Percentiles rank a stretch among this genome's conserved stretches.
These are phyloP conservation scores for Lasioglossum zephyrum DNA, from an alignment of 2,888 invertebrate species.

Conservation along the genomic window DNA sequence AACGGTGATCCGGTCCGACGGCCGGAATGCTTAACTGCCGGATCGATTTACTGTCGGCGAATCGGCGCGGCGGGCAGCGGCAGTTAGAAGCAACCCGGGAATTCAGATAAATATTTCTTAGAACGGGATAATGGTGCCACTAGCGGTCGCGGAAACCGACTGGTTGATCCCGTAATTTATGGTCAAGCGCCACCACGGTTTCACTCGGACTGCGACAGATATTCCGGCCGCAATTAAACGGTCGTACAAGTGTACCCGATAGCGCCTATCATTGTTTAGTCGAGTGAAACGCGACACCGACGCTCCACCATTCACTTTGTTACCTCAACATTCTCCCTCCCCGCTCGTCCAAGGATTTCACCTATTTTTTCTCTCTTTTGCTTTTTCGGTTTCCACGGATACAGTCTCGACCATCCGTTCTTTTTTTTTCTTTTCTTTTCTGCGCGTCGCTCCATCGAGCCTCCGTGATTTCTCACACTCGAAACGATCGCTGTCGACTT, in stretches of 20 bases:
- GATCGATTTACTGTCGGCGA: constrained; percentile 63
- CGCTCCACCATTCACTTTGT: not conserved
- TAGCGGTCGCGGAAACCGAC: constrained; percentile 32
- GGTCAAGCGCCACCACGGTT: constrained; percentile 25
- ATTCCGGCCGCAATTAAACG: constrained; percentile 41
- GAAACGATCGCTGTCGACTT: constrained; percentile 16
- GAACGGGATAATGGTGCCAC: constrained; percentile 43
- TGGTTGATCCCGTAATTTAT: constrained; percentile 53
- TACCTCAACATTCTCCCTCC: not conserved
- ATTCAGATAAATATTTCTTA: constrained; percentile 64
- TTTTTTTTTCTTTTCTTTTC: not conserved
- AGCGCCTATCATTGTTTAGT: not conserved
- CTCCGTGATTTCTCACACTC: constrained; percentile 6
- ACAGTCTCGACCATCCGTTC: not conserved
- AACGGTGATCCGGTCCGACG: constrained; percentile 50
- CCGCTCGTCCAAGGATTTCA: not conserved
- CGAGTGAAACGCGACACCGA: not conserved
- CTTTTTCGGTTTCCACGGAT: not conserved
- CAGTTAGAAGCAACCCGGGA: constrained; percentile 36
- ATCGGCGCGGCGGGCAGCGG: constrained; percentile 35
- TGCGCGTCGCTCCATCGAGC: not conserved
- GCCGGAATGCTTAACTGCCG: constrained; percentile 48
- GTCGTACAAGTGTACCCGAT: not conserved
- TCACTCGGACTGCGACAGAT: constrained; percentile 22
- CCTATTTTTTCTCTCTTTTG: not conserved